phyloP scores from a whole-genome alignment of 2,113 vertebrate species.

The Spizaetus ornatus region DNA sequence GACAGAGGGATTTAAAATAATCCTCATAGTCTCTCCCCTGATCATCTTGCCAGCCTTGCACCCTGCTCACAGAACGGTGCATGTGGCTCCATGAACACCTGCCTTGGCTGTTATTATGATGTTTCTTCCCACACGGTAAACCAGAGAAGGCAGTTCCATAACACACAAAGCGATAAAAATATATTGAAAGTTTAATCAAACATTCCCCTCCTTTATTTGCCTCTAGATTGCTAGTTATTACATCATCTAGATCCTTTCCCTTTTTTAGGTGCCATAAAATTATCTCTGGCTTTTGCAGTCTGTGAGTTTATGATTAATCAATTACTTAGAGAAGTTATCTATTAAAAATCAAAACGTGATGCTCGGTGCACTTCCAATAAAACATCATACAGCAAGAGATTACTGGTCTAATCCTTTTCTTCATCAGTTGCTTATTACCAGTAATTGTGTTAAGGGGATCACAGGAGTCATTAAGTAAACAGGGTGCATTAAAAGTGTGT shows the following conservation, averaged over 20 bases:
- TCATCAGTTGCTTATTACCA: constrained; percentile 16
- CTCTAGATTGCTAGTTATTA: constrained; percentile 26
- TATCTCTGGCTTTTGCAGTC: constrained; percentile 26
- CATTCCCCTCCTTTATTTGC: constrained; percentile 25
- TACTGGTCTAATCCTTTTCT: constrained; percentile 24
- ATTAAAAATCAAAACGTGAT: constrained; percentile 37
- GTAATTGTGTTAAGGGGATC: constrained; percentile 44
- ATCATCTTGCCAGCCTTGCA: neutral
- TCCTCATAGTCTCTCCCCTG: neutral
- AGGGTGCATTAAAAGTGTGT: constrained; percentile 6
- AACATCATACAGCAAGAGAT: neutral
- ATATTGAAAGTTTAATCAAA: constrained; percentile 54
- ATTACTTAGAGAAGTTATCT: constrained; percentile 57
- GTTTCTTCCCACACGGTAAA: neutral
- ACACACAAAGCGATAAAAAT: neutral
- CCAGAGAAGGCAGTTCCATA: neutral
- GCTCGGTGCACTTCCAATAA: neutral
- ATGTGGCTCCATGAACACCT: neutral
- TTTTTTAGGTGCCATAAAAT: constrained; percentile 41
- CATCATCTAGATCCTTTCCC: neutral
- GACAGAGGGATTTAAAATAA: neutral
- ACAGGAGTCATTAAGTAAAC: constrained; percentile 51
- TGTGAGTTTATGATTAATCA: constrained; percentile 66
- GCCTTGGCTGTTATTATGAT: neutral
- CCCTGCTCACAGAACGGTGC: neutral